These are phyloP conservation scores for Habrosyne pyritoides DNA, from an alignment of 2,888 invertebrate genomes.

Conservation along the genomic window DNA sequence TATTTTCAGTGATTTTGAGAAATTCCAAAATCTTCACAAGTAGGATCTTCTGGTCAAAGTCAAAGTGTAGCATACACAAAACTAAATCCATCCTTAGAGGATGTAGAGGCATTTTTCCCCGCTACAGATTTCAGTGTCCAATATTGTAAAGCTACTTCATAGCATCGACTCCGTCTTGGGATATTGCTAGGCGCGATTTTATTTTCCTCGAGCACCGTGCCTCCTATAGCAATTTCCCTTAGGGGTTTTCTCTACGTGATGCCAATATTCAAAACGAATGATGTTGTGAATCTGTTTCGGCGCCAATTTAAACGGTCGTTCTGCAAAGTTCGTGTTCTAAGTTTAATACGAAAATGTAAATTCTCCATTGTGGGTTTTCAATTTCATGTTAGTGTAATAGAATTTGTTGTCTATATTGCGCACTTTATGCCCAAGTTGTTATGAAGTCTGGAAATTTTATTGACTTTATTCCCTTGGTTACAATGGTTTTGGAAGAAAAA, in stretches of 20 bases:
- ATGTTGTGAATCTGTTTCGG: slow-evolving; percentile 73
- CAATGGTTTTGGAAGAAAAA: neutral
- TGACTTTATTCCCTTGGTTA: neutral
- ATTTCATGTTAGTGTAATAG: slow-evolving; percentile 45
- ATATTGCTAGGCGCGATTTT: slow-evolving; percentile 69
- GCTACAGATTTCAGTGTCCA: slow-evolving; percentile 45
- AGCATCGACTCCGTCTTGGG: slow-evolving; percentile 68
- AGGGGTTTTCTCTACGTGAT: slow-evolving; percentile 74
- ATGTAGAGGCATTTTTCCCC: neutral
- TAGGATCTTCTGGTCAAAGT: neutral
- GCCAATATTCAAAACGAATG: slow-evolving; percentile 78
- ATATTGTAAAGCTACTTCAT: slow-evolving; percentile 67
- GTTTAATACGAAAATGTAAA: slow-evolving; percentile 61
- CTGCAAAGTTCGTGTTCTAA: slow-evolving; percentile 56
- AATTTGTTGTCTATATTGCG: slow-evolving; percentile 36
- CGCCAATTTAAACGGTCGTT: slow-evolving; percentile 64
- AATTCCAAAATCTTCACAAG: neutral
- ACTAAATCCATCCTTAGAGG: neutral
- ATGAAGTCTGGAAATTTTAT: slow-evolving; percentile 13
- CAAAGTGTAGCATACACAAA: neutral
- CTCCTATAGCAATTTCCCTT: slow-evolving; percentile 69
- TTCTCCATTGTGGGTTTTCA: slow-evolving; percentile 59
- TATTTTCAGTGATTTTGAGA: neutral
- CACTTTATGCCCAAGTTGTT: slow-evolving; percentile 12
- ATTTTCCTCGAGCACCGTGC: slow-evolving; percentile 61